Evolutionary conservation across 2,113 vertebrate genomes (phyloP).

Genomic region (Globicephala melas): DNA sequence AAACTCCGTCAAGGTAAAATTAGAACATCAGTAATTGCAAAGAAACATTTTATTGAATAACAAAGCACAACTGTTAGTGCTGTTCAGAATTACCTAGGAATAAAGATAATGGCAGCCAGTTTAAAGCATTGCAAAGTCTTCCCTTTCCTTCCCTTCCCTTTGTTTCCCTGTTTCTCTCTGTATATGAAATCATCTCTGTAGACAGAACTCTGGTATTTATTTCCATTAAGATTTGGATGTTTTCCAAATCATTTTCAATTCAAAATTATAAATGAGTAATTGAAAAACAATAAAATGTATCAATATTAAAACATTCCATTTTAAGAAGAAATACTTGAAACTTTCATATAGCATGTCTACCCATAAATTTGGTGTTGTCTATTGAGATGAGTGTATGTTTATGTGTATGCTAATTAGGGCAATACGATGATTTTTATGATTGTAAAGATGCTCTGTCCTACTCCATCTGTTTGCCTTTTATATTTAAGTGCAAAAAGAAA

Average conservation of each 20-base stretch:
- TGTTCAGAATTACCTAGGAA: neutral
- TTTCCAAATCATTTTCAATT: slow-evolving; percentile 33
- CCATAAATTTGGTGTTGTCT: neutral
- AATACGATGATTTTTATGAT: slow-evolving; percentile 6
- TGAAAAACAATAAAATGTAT: neutral
- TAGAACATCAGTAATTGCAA: neutral
- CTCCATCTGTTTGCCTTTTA: neutral
- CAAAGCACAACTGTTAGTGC: neutral
- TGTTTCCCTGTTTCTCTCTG: neutral
- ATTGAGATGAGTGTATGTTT: slow-evolving; percentile 25
- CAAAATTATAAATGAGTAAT: slow-evolving; percentile 39
- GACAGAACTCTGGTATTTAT: neutral
- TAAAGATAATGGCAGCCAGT: neutral
- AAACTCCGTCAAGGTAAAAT: neutral
- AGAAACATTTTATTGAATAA: neutral
- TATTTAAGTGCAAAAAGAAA: neutral
- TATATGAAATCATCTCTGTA: neutral
- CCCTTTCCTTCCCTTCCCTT: neutral
- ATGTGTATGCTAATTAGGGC: slow-evolving; percentile 18
- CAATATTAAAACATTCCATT: slow-evolving; percentile 33
- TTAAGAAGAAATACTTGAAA: slow-evolving; percentile 22
- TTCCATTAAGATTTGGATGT: slow-evolving; percentile 9
- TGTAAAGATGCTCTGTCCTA: neutral
- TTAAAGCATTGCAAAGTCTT: neutral
- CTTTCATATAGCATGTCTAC: neutral